Conservation (phyloP, 1,140 invertebrate genomes). For the Augochlora pura region DNA sequence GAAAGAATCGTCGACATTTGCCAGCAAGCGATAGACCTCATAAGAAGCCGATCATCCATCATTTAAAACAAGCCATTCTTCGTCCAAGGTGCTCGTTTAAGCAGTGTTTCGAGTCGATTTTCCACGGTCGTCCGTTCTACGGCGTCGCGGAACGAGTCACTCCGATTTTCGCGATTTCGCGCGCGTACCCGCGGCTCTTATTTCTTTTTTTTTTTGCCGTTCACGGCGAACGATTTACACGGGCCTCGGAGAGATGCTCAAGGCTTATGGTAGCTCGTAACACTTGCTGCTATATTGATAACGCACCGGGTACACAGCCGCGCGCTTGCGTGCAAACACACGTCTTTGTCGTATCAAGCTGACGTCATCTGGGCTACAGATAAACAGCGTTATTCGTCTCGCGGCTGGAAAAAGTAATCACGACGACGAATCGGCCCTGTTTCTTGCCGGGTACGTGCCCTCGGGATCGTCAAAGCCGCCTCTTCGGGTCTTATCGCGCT, state of each 20-base stretch:
- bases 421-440: not conserved
- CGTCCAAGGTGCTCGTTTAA: no score
- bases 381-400: conserved; percentile 31
- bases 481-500: no score
- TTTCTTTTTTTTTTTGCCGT: no score
- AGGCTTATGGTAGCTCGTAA: conserved; percentile 55
- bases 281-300: conserved; percentile 55
- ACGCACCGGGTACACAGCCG: conserved; percentile 26
- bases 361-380: conserved; percentile 50
- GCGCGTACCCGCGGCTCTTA: conserved; percentile 21
- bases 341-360: conserved; percentile 51
- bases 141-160: not conserved
- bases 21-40: no score
- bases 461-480: not conserved
- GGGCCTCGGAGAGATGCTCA: conserved; percentile 26
- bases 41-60: no score
- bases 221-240: conserved; percentile 41
- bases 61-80: no score
- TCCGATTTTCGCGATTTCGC: conserved; percentile 6
- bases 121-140: no score
- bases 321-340: conserved; percentile 37
- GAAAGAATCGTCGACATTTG: no score
- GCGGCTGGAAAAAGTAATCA: not conserved
- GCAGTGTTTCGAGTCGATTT: no score
- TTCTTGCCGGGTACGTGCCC: not conserved